Evolutionary conservation across 2,113 vertebrate species (phyloP), one percentile per base, ranked within the genome.

Genomic region (Plestiodon gilberti): DNA sequence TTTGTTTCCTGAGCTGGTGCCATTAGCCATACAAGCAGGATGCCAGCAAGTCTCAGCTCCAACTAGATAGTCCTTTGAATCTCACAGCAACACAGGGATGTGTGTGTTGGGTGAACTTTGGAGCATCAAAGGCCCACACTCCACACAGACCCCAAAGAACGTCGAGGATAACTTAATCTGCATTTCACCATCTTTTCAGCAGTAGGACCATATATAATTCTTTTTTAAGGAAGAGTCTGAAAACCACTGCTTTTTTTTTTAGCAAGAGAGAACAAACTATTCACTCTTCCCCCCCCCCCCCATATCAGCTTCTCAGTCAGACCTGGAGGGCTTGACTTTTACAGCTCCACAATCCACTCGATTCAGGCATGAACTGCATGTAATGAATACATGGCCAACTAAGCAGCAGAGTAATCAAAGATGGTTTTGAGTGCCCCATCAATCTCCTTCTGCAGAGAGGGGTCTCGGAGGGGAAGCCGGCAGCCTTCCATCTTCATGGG

Each of bases 361-460:
- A 43, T 84, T 15, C 33, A 65, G 15, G n/a, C 33, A 57, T 78
- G 61, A 77, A 35, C 62, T 20, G 23, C 62, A 78, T n/a, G 52
- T 57, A 59, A 78, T 30, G 62, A 78, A 78, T 69, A 48, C 23
- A 40, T 40, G 74, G 33, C 82, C 82, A 84, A 25, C 75, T 30
- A 59, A 59, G 75, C 75, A 69, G 62, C 83, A 57, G 64, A 69
- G 83, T n/a, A 85, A 69, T 69, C 62, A 67, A 78, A 67, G 64
- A 40, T 25, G 33, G 8, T 67, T 69, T 35, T 40, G 83, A 78
- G 83, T 57, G 23, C 75, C 61, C 62, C 48, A 57, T 78, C 83
- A 38, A 69, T 78, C 83, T 69, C 57, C 23, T 57, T 57, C 52
- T 35, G 33, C 74, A 78, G 25, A 77, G 64, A 17, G 4, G 25